Evolutionary conservation across 2,113 vertebrate species (phyloP).

Genomic region (Macroglossus sobrinus): DNA sequence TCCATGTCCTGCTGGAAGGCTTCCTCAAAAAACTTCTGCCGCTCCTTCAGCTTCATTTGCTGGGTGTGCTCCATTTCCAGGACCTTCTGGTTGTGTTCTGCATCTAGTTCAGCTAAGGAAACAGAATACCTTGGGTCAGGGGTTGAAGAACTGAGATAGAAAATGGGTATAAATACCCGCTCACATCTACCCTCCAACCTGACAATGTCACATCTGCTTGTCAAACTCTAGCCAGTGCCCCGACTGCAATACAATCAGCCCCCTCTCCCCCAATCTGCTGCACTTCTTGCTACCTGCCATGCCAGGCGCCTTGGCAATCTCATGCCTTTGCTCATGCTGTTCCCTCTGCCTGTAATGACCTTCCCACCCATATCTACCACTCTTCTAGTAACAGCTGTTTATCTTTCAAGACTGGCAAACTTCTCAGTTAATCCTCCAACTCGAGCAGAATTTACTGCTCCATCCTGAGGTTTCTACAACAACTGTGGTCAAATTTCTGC

Average conservation of each 20-base stretch:
- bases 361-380: background rate
- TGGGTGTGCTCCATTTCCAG: constrained; percentile 90
- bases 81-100: constrained; percentile 90
- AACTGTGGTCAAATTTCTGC: background rate
- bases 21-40: constrained; percentile 98
- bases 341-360: background rate
- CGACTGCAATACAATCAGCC: rapidly evolving
- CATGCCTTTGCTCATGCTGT: background rate
- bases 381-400: background rate
- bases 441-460: background rate
- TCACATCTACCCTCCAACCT: background rate
- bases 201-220: rapidly evolving
- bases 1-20: constrained; percentile 99
- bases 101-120: constrained; percentile 90
- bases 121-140: background rate
- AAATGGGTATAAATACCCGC: background rate
- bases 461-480: background rate
- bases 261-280: rapidly evolving
- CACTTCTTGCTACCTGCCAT: background rate
- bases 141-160: background rate
- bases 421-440: background rate
- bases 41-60: constrained; percentile 94
- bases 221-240: background rate
- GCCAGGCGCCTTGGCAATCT: too few relatives aligned
- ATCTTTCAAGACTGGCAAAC: too few relatives aligned